phyloP scores from a whole-genome alignment of 2,113 vertebrate genomes.

The Pituophis catenifer region DNA sequence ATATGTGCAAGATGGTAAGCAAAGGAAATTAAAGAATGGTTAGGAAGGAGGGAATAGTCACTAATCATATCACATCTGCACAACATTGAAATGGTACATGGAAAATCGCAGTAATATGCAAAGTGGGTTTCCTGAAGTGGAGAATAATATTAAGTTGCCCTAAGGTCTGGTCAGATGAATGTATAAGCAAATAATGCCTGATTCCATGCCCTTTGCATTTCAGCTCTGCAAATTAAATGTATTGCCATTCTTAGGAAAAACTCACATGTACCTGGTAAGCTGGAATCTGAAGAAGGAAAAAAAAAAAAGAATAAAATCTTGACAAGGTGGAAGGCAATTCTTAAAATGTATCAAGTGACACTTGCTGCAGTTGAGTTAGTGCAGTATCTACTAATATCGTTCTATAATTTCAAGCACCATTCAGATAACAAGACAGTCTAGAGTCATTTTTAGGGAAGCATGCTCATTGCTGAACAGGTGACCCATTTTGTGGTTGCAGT shows the following conservation, averaged over 20 bases:
- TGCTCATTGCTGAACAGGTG: neutral
- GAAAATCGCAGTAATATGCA: neutral
- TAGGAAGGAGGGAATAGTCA: neutral
- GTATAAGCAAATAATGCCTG: neutral
- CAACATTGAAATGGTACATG: neutral
- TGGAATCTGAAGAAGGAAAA: neutral
- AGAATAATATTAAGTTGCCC: neutral
- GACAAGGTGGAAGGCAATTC: neutral
- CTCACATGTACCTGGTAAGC: neutral
- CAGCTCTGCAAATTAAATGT: neutral
- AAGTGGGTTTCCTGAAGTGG: neutral
- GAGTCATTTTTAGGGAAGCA: neutral
- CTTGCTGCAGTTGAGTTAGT: neutral
- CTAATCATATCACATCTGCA: neutral
- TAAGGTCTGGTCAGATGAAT: neutral
- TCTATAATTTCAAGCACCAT: neutral
- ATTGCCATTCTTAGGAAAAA: neutral
- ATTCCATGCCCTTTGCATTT: neutral
- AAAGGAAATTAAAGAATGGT: neutral
- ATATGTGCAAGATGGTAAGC: neutral
- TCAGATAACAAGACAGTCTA: neutral
- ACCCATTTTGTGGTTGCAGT: neutral
- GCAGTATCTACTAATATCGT: neutral
- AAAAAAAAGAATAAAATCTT: neutral
- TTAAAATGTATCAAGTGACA: neutral